Conservation (phyloP, 2,113 vertebrate species). For the Bombycilla garrulus region DNA sequence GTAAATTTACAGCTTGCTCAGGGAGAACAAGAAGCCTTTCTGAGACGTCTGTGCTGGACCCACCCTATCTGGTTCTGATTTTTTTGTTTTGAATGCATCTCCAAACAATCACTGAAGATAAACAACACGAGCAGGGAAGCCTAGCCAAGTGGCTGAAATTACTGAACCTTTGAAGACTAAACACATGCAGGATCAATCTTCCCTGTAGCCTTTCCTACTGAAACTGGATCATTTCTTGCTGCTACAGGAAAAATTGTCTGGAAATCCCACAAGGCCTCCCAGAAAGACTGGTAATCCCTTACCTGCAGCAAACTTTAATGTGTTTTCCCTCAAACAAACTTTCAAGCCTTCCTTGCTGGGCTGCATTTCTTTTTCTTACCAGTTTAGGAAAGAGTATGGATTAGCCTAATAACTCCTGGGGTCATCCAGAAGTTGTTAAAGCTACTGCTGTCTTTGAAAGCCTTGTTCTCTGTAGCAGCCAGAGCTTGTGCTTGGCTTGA, state of each 20-base stretch:
- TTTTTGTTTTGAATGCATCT: conserved; percentile 50
- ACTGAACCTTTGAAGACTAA: conserved; percentile 47
- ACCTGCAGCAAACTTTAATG: neutral
- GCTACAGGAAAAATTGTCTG: neutral
- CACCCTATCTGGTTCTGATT: neutral
- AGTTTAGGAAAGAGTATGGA: neutral
- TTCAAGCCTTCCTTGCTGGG: neutral
- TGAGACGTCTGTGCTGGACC: neutral
- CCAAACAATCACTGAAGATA: conserved; percentile 47
- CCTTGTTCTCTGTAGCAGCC: neutral
- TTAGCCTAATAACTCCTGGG: neutral
- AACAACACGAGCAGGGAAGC: neutral
- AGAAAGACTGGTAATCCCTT: conserved; percentile 9
- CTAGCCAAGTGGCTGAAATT: conserved; percentile 3
- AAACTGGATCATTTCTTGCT: conserved; percentile 7
- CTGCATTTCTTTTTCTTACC: neutral
- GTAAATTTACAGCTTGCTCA: neutral
- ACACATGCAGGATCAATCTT: neutral
- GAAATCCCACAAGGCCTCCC: neutral
- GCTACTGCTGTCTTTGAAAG: neutral
- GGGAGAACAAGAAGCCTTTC: neutral
- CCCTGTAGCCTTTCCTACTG: neutral
- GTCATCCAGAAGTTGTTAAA: neutral
- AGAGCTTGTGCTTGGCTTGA: neutral
- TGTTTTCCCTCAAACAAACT: neutral